Evolutionary conservation across 1,140 invertebrate species (phyloP).

Genomic region (Drosophila ananassae): DNA sequence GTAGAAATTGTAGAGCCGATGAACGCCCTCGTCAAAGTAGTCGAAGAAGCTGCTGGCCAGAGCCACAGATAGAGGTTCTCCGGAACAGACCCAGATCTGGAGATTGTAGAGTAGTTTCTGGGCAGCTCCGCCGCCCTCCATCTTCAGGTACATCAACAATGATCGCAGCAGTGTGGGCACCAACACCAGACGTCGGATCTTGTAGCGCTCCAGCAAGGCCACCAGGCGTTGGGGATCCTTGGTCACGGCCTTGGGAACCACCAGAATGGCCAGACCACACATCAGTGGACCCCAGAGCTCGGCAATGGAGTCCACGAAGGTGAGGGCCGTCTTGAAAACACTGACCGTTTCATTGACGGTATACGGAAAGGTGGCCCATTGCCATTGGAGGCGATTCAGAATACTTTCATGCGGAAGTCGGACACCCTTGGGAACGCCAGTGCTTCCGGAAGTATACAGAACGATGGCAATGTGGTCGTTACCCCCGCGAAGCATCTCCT

Average conservation of each 20-base stretch:
- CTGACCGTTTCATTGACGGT: slow-evolving; percentile 87
- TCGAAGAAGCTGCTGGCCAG: slow-evolving; percentile 90
- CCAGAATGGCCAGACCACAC: slow-evolving; percentile 87
- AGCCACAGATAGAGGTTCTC: slow-evolving; percentile 89
- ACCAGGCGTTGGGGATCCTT: slow-evolving; percentile 91
- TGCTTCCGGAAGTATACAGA: slow-evolving; percentile 96
- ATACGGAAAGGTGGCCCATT: slow-evolving; percentile 92
- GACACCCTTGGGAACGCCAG: slow-evolving; percentile 95
- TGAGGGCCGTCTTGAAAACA: slow-evolving; percentile 94
- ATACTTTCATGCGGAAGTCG: slow-evolving; percentile 91
- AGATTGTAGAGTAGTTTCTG: slow-evolving; percentile 85
- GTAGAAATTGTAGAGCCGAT: slow-evolving; percentile 93
- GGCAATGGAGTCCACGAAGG: slow-evolving; percentile 94
- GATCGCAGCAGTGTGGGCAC: slow-evolving; percentile 93
- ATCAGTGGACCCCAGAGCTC: slow-evolving; percentile 94
- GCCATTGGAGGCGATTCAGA: slow-evolving; percentile 92
- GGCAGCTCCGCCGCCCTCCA: slow-evolving; percentile 83
- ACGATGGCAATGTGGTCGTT: slow-evolving; percentile 89
- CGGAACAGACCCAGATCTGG: slow-evolving; percentile 92
- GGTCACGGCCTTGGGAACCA: slow-evolving; percentile 89
- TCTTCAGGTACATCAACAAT: slow-evolving; percentile 89
- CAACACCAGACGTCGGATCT: slow-evolving; percentile 91
- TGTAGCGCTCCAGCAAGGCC: slow-evolving; percentile 87
- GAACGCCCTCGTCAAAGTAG: slow-evolving; percentile 86
- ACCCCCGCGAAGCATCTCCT: slow-evolving; percentile 67